Base-by-base conservation (phyloP, 2,113 vertebrate genomes). In the Dromaius novaehollandiae region DNA sequence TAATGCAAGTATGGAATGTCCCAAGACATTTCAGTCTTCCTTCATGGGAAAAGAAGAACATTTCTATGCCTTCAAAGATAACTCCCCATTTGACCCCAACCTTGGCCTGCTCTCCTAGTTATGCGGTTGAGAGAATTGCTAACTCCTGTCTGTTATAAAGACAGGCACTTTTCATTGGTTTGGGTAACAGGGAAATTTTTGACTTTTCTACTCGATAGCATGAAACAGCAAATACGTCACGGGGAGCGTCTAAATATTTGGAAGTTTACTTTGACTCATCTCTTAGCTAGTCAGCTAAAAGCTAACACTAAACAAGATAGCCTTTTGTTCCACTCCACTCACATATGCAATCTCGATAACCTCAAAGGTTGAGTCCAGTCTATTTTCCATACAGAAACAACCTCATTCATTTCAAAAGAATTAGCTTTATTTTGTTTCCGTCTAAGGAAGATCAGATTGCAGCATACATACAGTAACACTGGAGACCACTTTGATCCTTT, bases 211-310 rank as follows among this genome's bases (percentile, higher is more conserved):
- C n/a, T 84, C 46, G 77, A 55, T 26, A 58, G 2, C 53, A 14
- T 46, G 25, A 36, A 70, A 19, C 13, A 75, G 5, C n/a, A 86
- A 65, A 68, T 64, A 75, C 4, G 22, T 46, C 86, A 94, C 44
- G 55, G 76, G 55, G 91, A 90, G 44, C 1, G 4, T 9, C 4
- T 24, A 66, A 63, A 12, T 60, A 51, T 75, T 88, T 81, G 34
- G 28, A 89, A 88, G 69, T 90, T 74, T 94, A 50, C 50, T 93
- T 90, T 93, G 92, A 94, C 55, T 94, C 73, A 96, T 90, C 63
- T 78, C 30, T 80, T 46, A 66, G 25, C 66, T 66, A 61, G 58
- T 58, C 50, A 78, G 44, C 36, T 83, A 55, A 94, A 91, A 94
- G 46, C 11, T 78, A 80, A 83, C 26, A n/a, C 20, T 83, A 42